Evolutionary conservation across 2,113 vertebrate species (phyloP).

Genomic region (Oxygymnocypris stewartii): DNA sequence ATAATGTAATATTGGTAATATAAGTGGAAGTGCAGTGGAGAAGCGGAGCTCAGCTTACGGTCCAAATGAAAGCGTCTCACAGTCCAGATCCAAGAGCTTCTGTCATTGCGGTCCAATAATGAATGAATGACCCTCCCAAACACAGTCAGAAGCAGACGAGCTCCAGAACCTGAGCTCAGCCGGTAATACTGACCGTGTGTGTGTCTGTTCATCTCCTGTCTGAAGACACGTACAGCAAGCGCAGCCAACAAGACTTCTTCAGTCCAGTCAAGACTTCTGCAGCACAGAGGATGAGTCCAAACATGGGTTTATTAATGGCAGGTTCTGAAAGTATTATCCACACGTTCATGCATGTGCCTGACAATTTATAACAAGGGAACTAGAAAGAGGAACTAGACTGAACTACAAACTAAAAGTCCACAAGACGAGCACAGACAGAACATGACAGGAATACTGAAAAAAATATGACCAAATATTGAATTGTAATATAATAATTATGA

Average conservation of each 20-base stretch:
- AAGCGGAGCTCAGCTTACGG: not conserved
- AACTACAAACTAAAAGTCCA: not conserved
- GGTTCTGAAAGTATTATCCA: not conserved
- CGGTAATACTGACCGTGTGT: not conserved
- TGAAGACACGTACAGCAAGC: not conserved
- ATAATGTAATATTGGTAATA: not conserved
- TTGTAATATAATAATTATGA: too few relatives aligned
- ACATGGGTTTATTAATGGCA: not conserved
- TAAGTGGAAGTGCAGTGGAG: not conserved
- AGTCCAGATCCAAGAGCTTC: constrained; percentile 14
- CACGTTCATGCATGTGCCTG: not conserved
- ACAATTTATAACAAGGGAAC: not conserved
- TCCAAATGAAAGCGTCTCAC: constrained; percentile 1
- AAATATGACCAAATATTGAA: too few relatives aligned
- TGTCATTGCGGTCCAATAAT: constrained; percentile 29
- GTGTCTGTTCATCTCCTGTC: not conserved
- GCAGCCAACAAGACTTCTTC: not conserved
- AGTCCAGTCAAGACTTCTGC: too few relatives aligned
- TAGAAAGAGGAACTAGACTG: not conserved
- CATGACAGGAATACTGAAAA: not conserved
- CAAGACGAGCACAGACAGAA: not conserved
- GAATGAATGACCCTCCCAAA: constrained; percentile 18
- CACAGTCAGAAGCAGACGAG: not conserved
- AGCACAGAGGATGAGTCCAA: too few relatives aligned
- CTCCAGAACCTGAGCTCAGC: not conserved